phyloP scores from a whole-genome alignment of 2,797 vertebrate genomes.

The Tokudaia muenninki region DNA sequence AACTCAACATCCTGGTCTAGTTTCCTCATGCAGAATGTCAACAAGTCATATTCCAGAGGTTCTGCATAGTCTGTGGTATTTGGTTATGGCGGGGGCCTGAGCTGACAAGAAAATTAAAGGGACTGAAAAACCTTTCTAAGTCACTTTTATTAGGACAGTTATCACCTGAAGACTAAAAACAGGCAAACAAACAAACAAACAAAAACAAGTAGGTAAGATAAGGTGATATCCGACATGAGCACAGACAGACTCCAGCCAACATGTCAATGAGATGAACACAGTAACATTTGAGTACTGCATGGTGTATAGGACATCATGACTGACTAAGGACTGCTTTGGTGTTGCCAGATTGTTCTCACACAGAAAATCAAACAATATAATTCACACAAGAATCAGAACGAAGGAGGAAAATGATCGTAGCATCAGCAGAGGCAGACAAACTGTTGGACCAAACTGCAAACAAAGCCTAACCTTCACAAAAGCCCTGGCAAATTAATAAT shows the following conservation, averaged over 20 bases:
- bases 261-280: constrained; percentile 17
- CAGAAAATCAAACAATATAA: constrained; percentile 37
- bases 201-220: not conserved
- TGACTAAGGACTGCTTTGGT: constrained; percentile 20
- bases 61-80: not conserved
- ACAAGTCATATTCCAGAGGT: not conserved
- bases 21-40: not conserved
- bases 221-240: not conserved
- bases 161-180: constrained; percentile 14
- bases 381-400: constrained; percentile 51
- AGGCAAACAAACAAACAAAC: not conserved
- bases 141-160: not conserved
- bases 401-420: constrained; percentile 15
- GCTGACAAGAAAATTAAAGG: constrained; percentile 20
- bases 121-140: not conserved
- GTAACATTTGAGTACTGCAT: not conserved
- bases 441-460: constrained; percentile 47
- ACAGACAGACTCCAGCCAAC: not conserved
- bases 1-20: not conserved
- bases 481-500: constrained; percentile 60
- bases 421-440: constrained; percentile 58
- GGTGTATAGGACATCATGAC: not conserved
- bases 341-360: constrained; percentile 52
- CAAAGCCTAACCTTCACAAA: constrained; percentile 38
- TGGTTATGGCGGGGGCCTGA: not conserved